These are phyloP conservation scores for Rhynchomys soricoides DNA, from an alignment of 2,113 vertebrate genomes.

Conservation along the genomic window DNA sequence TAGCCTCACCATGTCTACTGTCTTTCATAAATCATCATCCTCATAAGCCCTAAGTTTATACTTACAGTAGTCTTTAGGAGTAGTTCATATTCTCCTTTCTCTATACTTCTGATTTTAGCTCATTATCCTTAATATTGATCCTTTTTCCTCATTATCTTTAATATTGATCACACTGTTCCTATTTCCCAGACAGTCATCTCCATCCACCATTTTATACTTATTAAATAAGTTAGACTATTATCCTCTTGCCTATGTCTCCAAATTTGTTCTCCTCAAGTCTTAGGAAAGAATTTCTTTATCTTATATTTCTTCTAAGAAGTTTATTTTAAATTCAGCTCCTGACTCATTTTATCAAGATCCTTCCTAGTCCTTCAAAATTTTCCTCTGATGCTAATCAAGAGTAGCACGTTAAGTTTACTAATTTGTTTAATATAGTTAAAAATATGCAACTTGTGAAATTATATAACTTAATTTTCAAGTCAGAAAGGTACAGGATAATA, in stretches of 20 bases:
- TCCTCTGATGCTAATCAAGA: neutral
- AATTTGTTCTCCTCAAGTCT: neutral
- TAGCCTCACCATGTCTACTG: neutral
- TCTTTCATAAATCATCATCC: neutral
- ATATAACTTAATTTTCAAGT: neutral
- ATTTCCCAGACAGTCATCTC: neutral
- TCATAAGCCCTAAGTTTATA: neutral
- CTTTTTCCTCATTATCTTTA: conserved; percentile 16
- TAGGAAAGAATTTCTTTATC: neutral
- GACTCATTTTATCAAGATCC: neutral
- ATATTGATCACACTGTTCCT: neutral
- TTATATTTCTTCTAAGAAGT: neutral
- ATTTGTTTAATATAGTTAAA: neutral
- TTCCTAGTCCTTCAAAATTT: conserved; percentile 39
- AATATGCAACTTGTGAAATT: neutral
- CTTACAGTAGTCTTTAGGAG: neutral
- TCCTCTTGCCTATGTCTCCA: neutral
- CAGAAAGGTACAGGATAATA: neutral
- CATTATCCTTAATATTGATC: neutral
- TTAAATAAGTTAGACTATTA: neutral
- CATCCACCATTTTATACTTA: neutral
- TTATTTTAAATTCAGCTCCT: neutral
- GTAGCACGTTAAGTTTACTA: neutral
- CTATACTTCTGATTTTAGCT: neutral
- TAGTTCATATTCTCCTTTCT: neutral